Evolutionary conservation across 2,888 invertebrate species (phyloP).

Genomic region (Philaethria dido): DNA sequence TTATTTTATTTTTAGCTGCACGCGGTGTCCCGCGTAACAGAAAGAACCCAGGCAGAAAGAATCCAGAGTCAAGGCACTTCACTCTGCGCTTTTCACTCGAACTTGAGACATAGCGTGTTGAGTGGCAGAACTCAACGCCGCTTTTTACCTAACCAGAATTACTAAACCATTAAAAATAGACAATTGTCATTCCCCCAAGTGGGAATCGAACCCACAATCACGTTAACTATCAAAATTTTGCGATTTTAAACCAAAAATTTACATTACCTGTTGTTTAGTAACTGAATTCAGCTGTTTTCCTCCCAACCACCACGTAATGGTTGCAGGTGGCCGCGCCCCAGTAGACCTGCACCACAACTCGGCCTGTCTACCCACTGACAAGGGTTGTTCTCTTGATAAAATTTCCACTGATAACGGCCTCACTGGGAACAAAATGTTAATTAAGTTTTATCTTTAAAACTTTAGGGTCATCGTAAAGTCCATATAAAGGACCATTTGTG

Average conservation of each 20-base stretch:
- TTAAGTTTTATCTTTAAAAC: slow-evolving; percentile 28
- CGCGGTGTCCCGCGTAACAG: no score
- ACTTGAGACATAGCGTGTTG: no score
- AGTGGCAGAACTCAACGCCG: no score
- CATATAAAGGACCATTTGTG: neutral
- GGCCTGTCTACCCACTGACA: slow-evolving; percentile 92
- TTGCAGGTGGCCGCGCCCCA: slow-evolving; percentile 93
- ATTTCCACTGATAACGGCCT: slow-evolving; percentile 92
- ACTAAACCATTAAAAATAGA: no score
- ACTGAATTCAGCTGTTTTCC: slow-evolving; percentile 84
- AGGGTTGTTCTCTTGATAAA: slow-evolving; percentile 90
- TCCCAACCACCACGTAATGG: slow-evolving; percentile 93
- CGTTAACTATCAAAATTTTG: no score
- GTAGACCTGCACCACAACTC: slow-evolving; percentile 92
- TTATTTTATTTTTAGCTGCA: no score
- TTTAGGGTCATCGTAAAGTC: slow-evolving; percentile 20
- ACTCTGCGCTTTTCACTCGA: no score
- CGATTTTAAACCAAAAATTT: neutral
- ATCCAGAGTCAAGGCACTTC: no score
- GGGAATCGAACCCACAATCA: no score
- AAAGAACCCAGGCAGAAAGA: no score
- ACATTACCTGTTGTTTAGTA: slow-evolving; percentile 65
- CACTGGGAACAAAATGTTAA: slow-evolving; percentile 80
- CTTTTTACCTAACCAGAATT: no score
- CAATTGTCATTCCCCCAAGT: no score